phyloP scores from a whole-genome alignment of 2,888 invertebrate species.

The Conomelus anceps region DNA sequence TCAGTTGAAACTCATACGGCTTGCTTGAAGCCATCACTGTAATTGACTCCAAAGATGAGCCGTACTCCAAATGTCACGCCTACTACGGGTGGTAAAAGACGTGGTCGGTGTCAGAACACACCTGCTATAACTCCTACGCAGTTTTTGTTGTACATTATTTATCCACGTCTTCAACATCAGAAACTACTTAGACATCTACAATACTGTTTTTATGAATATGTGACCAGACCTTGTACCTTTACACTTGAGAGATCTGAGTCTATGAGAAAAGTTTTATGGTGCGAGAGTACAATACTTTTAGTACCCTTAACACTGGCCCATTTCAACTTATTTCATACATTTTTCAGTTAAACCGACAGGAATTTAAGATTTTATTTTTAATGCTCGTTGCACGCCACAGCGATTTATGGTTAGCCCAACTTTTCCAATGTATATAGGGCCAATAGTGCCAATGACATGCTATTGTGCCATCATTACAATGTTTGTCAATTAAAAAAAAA shows the following conservation, averaged over 20 bases:
- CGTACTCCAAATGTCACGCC: not conserved
- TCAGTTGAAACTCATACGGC: not conserved
- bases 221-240: too few species aligned
- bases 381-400: too few species aligned
- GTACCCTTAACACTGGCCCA: too few species aligned
- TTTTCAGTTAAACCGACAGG: too few species aligned
- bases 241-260: not conserved
- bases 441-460: too few species aligned
- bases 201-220: not conserved
- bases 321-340: too few species aligned
- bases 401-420: too few species aligned
- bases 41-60: not conserved
- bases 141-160: not conserved
- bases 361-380: too few species aligned
- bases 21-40: not conserved
- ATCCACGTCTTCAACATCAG: not conserved
- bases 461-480: too few species aligned
- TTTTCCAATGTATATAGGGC: too few species aligned
- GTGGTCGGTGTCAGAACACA: not conserved
- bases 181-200: not conserved
- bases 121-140: not conserved
- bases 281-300: too few species aligned
- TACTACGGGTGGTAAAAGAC: not conserved
- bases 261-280: not conserved
- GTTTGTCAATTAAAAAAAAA: too few species aligned